Conservation (phyloP, 1,140 invertebrate genomes). For the Brevipalpus yothersi region DNA sequence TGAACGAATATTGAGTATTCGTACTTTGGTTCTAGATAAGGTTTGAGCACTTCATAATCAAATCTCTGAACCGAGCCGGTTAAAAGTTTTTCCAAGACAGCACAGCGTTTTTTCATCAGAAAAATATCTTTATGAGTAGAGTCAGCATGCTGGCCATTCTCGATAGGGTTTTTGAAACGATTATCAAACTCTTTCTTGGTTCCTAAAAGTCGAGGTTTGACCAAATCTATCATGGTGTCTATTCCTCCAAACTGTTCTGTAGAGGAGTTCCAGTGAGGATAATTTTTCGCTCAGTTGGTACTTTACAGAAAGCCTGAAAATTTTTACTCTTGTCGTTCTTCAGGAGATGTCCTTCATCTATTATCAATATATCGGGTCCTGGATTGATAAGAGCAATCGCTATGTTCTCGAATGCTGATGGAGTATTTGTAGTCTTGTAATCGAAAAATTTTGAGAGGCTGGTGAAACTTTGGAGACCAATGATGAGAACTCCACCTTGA, state of each 20-base stretch:
- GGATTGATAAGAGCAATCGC: conserved; percentile 48
- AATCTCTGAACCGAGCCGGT: conserved; percentile 14
- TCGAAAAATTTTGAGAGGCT: conserved; percentile 37
- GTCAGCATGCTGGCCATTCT: background rate
- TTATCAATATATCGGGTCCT: conserved; percentile 79
- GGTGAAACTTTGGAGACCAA: conserved; percentile 31
- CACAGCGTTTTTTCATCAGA: background rate
- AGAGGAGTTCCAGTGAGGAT: conserved; percentile 38
- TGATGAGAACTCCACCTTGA: background rate
- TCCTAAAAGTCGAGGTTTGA: conserved; percentile 62
- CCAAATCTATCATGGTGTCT: conserved; percentile 89
- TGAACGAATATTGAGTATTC: background rate
- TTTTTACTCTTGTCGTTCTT: conserved; percentile 84
- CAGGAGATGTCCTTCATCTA: conserved; percentile 85
- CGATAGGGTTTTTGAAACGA: conserved; percentile 32
- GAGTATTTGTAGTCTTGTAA: conserved; percentile 17
- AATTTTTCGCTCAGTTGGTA: conserved; percentile 51
- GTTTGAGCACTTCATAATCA: background rate
- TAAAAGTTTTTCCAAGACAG: background rate
- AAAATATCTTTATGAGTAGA: background rate
- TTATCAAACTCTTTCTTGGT: conserved; percentile 79
- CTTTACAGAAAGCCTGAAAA: conserved; percentile 68
- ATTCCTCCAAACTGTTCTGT: background rate
- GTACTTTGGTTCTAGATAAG: background rate
- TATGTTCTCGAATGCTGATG: conserved; percentile 39